Conservation (phyloP, 2,113 vertebrate species). For the Lasiurus cinereus region DNA sequence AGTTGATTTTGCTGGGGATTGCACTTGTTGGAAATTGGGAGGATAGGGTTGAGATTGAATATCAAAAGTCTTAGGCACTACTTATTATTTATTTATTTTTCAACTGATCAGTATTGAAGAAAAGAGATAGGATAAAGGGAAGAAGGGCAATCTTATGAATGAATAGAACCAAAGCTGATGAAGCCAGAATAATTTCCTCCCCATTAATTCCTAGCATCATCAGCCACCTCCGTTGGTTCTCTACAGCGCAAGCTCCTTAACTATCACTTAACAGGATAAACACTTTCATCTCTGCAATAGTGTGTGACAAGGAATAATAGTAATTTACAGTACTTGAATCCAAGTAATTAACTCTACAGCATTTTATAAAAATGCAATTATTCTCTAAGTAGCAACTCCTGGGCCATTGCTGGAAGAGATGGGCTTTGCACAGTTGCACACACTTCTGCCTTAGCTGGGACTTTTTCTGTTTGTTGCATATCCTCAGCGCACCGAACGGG, state of each 20-base stretch:
- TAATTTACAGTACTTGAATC: constrained; percentile 85
- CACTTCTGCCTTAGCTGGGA: background rate
- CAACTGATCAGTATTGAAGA: background rate
- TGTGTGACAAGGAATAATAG: constrained; percentile 82
- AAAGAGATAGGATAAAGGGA: background rate
- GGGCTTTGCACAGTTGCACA: constrained; percentile 34
- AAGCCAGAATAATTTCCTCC: constrained; percentile 9
- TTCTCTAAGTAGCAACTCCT: constrained; percentile 80
- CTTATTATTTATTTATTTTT: constrained; percentile 49
- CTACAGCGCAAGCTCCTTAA: constrained; percentile 76
- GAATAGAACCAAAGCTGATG: constrained; percentile 25
- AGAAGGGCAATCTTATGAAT: background rate
- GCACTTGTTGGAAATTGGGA: background rate
- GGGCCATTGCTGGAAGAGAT: constrained; percentile 68
- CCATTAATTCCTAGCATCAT: constrained; percentile 56
- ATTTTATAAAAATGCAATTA: constrained; percentile 84
- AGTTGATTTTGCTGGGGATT: background rate
- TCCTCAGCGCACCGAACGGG: background rate
- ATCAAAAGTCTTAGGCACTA: background rate
- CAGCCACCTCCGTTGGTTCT: constrained; percentile 41
- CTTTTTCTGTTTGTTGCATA: background rate
- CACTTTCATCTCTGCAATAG: constrained; percentile 78
- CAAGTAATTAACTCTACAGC: constrained; percentile 84
- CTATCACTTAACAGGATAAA: constrained; percentile 83
- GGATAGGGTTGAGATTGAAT: background rate